Evolutionary conservation across 2,888 invertebrate genomes (phyloP), one percentile per base, ranked within the genome.

Genomic region (Drosophila subsilvestris): DNA sequence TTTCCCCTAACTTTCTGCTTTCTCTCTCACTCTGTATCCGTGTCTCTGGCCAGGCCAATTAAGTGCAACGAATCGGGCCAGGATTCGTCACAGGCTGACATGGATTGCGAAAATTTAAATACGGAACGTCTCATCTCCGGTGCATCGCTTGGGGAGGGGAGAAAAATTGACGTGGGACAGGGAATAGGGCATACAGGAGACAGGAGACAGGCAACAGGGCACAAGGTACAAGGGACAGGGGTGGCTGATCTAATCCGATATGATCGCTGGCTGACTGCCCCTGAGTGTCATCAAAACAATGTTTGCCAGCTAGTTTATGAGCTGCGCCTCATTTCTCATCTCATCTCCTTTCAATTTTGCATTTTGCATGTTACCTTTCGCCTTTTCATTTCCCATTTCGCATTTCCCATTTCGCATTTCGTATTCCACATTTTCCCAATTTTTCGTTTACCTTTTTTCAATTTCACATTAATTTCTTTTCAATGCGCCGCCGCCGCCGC

Each of bases 221-320:
- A 9, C n/a, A 9, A 9, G 17, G 18, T 1, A 44, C 6, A 37
- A 29, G 29, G 58, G 49, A 55, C 49, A 42, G 43, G 44, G 42
- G 37, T 37, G 37, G 14, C 37, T 37, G 37, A 37, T 37, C n/a
- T 37, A n/a, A 37, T 37, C 37, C n/a, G 37, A 37, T 37, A n/a
- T 37, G 37, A 37, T 37, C 37, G 63, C 45, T 56, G 61, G 32
- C 54, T 42, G 53, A 66, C 76, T 88, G 84, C 67, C 88, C 84
- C 88, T 80, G 77, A 88, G 85, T 86, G 84, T 85, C 85, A 85
- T 85, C 85, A 85, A 80, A 88, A 85, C 85, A 85, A 83, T 86
- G 84, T 85, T 85, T 84, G 79, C 61, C 79, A 71, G 79, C 59
- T 86, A 86, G 87, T 86, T 86, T 86, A 86, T 88, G 88, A 84